Evolutionary conservation across 2,797 vertebrate genomes (phyloP).

Genomic region (Alauda arvensis): DNA sequence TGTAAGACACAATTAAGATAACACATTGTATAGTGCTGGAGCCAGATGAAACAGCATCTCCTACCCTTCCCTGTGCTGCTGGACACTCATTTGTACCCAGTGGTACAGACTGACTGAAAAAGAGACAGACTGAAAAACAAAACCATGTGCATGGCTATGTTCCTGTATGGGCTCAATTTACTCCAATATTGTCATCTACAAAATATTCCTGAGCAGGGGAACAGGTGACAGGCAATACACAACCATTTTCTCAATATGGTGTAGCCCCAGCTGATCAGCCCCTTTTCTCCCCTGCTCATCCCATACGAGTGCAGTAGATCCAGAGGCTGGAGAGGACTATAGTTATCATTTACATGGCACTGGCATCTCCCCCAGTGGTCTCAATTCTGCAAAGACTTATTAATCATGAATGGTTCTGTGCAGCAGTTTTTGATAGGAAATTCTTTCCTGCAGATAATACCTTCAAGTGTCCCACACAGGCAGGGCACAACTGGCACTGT

Average conservation of each 20-base stretch:
- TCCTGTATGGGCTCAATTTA: background rate
- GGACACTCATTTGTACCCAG: background rate
- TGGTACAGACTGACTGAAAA: background rate
- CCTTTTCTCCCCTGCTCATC: background rate
- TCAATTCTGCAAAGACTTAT: background rate
- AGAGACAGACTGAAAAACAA: background rate
- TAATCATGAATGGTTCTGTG: background rate
- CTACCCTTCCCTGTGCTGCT: background rate
- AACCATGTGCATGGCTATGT: background rate
- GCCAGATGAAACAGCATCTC: background rate
- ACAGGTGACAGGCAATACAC: background rate
- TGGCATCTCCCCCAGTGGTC: background rate
- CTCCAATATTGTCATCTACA: background rate
- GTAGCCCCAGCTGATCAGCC: background rate
- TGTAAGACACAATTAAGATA: background rate
- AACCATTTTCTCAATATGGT: background rate
- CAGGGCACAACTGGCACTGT: background rate
- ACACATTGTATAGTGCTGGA: background rate
- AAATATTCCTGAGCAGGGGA: constrained; percentile 8
- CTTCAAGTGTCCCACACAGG: background rate
- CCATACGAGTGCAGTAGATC: background rate
- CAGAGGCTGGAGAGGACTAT: background rate
- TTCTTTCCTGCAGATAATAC: background rate
- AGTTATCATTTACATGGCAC: background rate
- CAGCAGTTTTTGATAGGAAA: background rate